These are phyloP conservation scores for Argyresthia albistria DNA, from an alignment of 2,888 invertebrate species.

Conservation along the genomic window DNA sequence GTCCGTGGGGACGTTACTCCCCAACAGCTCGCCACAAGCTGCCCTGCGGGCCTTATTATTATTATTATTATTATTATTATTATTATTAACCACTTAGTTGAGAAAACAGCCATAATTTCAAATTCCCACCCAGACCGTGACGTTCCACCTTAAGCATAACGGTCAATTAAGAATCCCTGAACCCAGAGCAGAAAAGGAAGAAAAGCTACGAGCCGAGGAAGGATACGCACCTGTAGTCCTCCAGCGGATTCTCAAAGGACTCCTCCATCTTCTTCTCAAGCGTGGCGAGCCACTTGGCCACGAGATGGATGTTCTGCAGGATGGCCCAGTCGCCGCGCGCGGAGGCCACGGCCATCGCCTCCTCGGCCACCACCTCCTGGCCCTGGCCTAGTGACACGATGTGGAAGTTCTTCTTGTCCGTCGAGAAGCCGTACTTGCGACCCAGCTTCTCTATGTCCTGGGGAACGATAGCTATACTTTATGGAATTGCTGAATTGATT, in stretches of 20 bases:
- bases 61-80: too few relatives aligned
- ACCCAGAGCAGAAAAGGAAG: too few relatives aligned
- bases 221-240: constrained; percentile 60
- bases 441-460: constrained; percentile 91
- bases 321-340: constrained; percentile 93
- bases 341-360: constrained; percentile 85
- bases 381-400: constrained; percentile 96
- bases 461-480: background rate
- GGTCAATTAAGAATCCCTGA: too few relatives aligned
- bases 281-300: constrained; percentile 88
- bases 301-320: constrained; percentile 93
- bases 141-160: too few relatives aligned
- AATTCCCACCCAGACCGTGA: too few relatives aligned
- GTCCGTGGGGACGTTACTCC: too few relatives aligned
- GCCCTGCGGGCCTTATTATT: too few relatives aligned
- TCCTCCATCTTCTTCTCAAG: constrained; percentile 94
- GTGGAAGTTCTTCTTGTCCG: constrained; percentile 88
- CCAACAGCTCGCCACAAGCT: too few relatives aligned
- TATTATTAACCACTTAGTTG: too few relatives aligned
- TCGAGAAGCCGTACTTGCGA: constrained; percentile 82
- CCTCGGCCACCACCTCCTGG: constrained; percentile 93
- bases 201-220: too few relatives aligned
- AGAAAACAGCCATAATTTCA: too few relatives aligned
- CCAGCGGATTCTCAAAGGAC: constrained; percentile 77
- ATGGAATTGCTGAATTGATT: too few relatives aligned